Base-by-base conservation (phyloP, 2,113 vertebrate genomes). In the Anoura caudifer region DNA sequence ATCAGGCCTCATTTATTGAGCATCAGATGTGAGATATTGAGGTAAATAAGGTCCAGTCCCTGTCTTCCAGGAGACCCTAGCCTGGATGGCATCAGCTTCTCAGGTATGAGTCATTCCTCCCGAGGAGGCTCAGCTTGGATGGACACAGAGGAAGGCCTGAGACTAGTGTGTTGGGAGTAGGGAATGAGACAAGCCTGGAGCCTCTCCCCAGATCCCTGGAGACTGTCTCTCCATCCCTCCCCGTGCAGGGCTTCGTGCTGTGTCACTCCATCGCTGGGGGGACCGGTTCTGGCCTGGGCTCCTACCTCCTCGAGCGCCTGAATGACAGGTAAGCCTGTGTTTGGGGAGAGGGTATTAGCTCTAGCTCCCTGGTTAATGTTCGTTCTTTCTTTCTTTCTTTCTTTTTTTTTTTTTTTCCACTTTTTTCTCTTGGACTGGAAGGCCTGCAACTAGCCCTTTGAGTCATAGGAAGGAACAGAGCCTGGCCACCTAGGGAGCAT, bases 191-290 rank as follows among this genome's bases (percentile, higher is more conserved):
- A 33, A 33, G 45, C 43, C 77, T 80, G 72, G 47, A 92, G 75
- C 69, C 36, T 36, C 52, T 63, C 31, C 45, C 56, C 47, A 52
- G 36, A 36, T 22, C 45, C 33, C 41, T 54, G 31, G 36, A 77
- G 28, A 28, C 45, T 77, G 65, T 61, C 11, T 87, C 10, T 11
- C 19, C 43, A 33, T 72, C 76, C 41, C 90, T 95, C 54, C 77
- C 26, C 95, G 76, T 85, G 8, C 92, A 99, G 99, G 99, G 99
- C 2, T 99, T 99, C 91, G 99, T 99, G 89, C 98, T 99, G 87
- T 99, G 99, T 97, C 99, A 99, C 96, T 99, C 99, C 87, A 99
- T 99, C 0, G 99, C 99, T 10, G 99, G 99, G 45, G 99, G 99
- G 20, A 99, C 99, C 0, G 99, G 99, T 61, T 99, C 99, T 0